Conservation (phyloP, 30 jellyfish, hydroid and myxozoan genomes). For the Chrysaora quinquecirrha region DNA sequence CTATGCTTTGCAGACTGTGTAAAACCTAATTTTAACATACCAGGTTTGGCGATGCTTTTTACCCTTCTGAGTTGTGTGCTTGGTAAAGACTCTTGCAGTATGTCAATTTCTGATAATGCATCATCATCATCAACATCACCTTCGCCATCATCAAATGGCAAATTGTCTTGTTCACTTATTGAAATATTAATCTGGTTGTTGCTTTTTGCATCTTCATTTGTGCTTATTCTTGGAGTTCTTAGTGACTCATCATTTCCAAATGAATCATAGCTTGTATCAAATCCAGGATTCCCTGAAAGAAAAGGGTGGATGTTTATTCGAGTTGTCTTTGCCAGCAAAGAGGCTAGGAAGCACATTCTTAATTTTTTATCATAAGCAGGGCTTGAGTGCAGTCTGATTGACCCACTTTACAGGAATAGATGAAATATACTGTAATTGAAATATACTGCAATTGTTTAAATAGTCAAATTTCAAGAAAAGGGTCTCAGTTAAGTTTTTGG, state of each 20-base stretch:
- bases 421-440: background rate
- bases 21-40: background rate
- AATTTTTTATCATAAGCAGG: background rate
- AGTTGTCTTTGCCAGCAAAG: background rate
- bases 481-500: too few relatives aligned
- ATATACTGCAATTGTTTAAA: background rate
- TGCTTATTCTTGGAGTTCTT: background rate
- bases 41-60: slow-evolving; percentile 54
- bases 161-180: background rate
- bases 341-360: too few relatives aligned
- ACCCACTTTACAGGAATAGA: too few relatives aligned
- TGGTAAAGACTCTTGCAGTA: slow-evolving; percentile 57
- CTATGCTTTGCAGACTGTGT: background rate
- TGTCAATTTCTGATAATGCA: slow-evolving; percentile 20
- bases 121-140: slow-evolving; percentile 48
- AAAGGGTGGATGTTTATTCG: background rate
- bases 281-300: slow-evolving; percentile 26
- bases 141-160: slow-evolving; percentile 1
- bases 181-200: slow-evolving; percentile 9
- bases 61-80: slow-evolving; percentile 55
- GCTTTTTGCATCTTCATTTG: slow-evolving; percentile 1
- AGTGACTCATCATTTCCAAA: background rate
- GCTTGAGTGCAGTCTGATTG: background rate
- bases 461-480: too few relatives aligned
- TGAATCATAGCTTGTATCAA: slow-evolving; percentile 26